Evolutionary conservation across 2,113 vertebrate species (phyloP).

Genomic region (Argyrosomus japonicus): DNA sequence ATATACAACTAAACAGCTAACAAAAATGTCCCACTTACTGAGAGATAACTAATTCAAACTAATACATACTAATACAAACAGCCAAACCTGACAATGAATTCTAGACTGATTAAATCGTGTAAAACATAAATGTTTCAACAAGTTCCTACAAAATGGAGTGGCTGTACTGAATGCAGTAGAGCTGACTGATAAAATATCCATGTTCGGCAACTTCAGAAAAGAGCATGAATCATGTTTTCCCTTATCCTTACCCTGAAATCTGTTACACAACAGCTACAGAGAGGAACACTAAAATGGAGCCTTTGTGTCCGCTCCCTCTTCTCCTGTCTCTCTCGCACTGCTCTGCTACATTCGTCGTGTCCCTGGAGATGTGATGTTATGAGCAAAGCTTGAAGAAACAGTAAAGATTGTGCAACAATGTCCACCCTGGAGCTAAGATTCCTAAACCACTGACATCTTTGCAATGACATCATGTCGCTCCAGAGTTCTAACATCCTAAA

Average conservation of each 20-base stretch:
- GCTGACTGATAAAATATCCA: slow-evolving; percentile 1
- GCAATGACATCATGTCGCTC: slow-evolving; percentile 63
- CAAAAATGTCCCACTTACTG: background rate
- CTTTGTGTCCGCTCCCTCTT: slow-evolving; percentile 55
- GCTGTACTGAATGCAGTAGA: background rate
- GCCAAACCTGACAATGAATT: background rate
- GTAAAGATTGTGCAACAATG: slow-evolving; percentile 54
- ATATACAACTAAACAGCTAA: background rate
- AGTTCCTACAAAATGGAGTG: background rate
- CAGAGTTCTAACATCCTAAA: slow-evolving; percentile 36
- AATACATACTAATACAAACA: background rate
- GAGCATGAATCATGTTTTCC: slow-evolving; percentile 48
- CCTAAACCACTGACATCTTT: slow-evolving; percentile 62
- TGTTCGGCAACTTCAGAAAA: slow-evolving; percentile 28
- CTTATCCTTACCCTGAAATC: slow-evolving; percentile 33
- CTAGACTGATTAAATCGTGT: background rate
- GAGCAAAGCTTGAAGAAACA: slow-evolving; percentile 53
- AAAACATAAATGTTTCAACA: slow-evolving; percentile 14
- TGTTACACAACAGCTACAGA: slow-evolving; percentile 58
- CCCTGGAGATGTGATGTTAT: slow-evolving; percentile 66
- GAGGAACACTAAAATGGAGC: slow-evolving; percentile 25
- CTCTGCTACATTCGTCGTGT: slow-evolving; percentile 66
- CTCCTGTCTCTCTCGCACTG: slow-evolving; percentile 58
- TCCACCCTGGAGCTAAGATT: slow-evolving; percentile 61
- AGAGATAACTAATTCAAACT: background rate